Conservation (phyloP, 2,888 invertebrate genomes). For the Leptodirus hochenwartii region DNA sequence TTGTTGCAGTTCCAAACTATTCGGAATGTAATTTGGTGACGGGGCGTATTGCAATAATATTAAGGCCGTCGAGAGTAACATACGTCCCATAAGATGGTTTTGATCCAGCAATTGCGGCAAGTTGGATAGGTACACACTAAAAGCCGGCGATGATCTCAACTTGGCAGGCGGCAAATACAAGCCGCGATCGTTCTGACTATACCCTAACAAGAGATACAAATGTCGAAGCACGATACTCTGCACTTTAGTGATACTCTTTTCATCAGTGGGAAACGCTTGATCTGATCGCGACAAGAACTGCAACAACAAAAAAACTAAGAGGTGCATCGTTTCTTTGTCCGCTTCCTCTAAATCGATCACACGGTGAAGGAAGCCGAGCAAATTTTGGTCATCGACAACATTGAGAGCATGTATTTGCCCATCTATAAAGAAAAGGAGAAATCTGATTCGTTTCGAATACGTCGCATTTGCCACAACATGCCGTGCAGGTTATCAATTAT, state of each 20-base stretch:
- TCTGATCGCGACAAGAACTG: constrained; percentile 79
- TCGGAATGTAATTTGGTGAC: constrained; percentile 43
- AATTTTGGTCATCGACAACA: constrained; percentile 61
- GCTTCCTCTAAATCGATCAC: constrained; percentile 88
- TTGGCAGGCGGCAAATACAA: constrained; percentile 82
- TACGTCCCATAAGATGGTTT: constrained; percentile 85
- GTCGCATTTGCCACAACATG: background rate
- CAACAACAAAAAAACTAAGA: constrained; percentile 89
- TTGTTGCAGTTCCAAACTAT: constrained; percentile 36
- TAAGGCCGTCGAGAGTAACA: constrained; percentile 70
- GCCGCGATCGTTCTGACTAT: constrained; percentile 75
- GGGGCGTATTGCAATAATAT: constrained; percentile 68
- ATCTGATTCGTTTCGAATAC: constrained; percentile 3
- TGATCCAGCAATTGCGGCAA: constrained; percentile 89
- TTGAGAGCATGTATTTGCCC: constrained; percentile 72
- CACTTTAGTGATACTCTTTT: constrained; percentile 58
- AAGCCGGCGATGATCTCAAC: constrained; percentile 79
- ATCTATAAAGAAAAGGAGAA: constrained; percentile 32
- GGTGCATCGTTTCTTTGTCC: constrained; percentile 88
- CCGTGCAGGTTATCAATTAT: background rate
- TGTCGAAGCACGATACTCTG: constrained; percentile 83
- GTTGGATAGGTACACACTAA: constrained; percentile 89
- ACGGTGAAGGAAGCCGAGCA: constrained; percentile 62
- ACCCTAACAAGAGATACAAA: constrained; percentile 80
- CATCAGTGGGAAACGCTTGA: constrained; percentile 72